Evolutionary conservation across 37 sponge, comb jelly and placozoan genomes (phyloP).

Genomic region (Eunapius fragilis): DNA sequence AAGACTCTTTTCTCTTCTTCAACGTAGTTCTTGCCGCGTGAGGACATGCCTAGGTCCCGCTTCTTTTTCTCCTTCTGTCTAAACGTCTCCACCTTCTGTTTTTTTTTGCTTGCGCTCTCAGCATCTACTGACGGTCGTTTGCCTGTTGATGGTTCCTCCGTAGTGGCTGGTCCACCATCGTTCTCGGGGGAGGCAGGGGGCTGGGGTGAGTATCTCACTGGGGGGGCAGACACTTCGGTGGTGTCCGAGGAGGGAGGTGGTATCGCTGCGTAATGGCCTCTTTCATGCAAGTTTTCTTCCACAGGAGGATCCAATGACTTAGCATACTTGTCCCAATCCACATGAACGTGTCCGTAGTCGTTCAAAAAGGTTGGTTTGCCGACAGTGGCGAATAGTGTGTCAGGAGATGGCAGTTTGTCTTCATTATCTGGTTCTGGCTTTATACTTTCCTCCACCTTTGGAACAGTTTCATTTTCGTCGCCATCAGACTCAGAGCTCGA

Average conservation of each 20-base stretch:
- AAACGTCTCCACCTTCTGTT: conserved; percentile 37
- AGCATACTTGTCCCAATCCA: conserved; percentile 73
- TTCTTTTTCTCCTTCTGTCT: conserved; percentile 82
- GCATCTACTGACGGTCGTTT: neutral
- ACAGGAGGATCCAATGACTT: conserved; percentile 27
- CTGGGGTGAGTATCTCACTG: conserved; percentile 32
- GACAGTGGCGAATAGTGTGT: conserved; percentile 70
- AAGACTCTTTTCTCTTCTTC: conserved; percentile 89
- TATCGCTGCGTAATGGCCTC: conserved; percentile 41
- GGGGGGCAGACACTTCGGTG: conserved; percentile 36
- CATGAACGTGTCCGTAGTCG: neutral
- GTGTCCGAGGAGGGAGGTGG: conserved; percentile 53
- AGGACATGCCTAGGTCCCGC: conserved; percentile 71
- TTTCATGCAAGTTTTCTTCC: conserved; percentile 37
- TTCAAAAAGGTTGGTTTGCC: conserved; percentile 71
- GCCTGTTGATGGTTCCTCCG: neutral
- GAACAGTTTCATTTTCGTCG: conserved; percentile 40
- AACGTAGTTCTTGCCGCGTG: conserved; percentile 86
- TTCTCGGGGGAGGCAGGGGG: neutral
- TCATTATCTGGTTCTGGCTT: neutral
- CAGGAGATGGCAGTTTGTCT: conserved; percentile 78
- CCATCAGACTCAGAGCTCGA: conserved; percentile 67
- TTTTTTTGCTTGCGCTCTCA: conserved; percentile 19
- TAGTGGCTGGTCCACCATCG: neutral
- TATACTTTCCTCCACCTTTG: neutral